phyloP scores from a whole-genome alignment of 1,140 invertebrate species.

The Steinernema feltiae region DNA sequence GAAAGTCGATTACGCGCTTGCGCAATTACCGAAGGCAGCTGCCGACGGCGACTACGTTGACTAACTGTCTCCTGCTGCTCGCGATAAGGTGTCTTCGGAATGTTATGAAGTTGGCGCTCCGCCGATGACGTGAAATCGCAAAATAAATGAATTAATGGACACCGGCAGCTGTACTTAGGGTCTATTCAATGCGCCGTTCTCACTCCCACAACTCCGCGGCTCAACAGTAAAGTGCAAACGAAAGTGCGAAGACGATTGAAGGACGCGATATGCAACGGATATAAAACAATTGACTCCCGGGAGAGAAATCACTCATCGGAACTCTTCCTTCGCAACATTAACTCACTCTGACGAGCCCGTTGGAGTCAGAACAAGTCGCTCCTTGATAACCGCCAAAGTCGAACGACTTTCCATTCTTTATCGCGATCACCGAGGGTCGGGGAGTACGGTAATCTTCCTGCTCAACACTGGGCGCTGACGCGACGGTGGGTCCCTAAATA shows the following conservation, averaged over 20 bases:
- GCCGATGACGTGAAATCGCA: too few species aligned
- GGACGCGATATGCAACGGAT: not conserved
- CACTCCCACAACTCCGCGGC: not conserved
- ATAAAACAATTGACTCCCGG: not conserved
- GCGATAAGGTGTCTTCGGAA: too few species aligned
- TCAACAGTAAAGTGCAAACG: not conserved
- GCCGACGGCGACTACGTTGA: not conserved
- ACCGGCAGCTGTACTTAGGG: not conserved
- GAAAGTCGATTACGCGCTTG: not conserved
- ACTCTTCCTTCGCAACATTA: not conserved
- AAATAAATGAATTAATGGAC: too few species aligned
- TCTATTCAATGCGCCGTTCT: not conserved
- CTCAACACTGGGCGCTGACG: conserved; percentile 54
- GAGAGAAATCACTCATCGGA: not conserved
- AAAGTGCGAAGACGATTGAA: not conserved
- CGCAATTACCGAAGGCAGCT: not conserved
- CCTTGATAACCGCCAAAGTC: conserved; percentile 44
- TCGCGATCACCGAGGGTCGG: conserved; percentile 44
- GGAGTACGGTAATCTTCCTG: conserved; percentile 58
- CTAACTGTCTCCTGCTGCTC: not conserved
- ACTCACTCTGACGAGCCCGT: conserved; percentile 55
- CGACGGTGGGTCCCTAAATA: conserved; percentile 51
- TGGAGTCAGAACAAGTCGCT: conserved; percentile 41
- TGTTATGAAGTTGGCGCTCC: too few species aligned
- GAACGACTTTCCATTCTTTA: conserved; percentile 56